These are phyloP conservation scores for Syrrhaptes paradoxus DNA, from an alignment of 2,113 vertebrate species.

Conservation along the genomic window DNA sequence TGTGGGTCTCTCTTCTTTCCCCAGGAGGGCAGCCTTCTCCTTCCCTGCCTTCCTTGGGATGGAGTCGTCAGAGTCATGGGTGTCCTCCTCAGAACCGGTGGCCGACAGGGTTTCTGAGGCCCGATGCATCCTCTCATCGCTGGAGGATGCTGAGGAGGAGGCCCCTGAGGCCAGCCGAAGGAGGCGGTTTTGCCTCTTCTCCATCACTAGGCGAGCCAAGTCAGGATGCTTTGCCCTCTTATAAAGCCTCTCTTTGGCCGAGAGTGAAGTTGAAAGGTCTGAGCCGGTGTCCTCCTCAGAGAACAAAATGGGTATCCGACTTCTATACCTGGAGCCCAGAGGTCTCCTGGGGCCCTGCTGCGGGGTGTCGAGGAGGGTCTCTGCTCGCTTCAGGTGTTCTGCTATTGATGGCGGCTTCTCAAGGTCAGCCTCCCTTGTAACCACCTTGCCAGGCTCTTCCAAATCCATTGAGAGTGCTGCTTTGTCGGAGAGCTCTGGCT, in stretches of 20 bases:
- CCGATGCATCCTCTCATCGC: slow-evolving; percentile 77
- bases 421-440: slow-evolving; percentile 11
- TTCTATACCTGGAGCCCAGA: slow-evolving; percentile 71
- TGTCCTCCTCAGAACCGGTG: slow-evolving; percentile 92
- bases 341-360: slow-evolving; percentile 41
- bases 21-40: slow-evolving; percentile 41
- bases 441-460: slow-evolving; percentile 35
- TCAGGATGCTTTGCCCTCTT: slow-evolving; percentile 81
- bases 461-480: not conserved
- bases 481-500: not conserved
- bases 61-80: slow-evolving; percentile 82
- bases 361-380: not conserved
- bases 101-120: slow-evolving; percentile 87
- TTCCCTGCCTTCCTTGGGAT: slow-evolving; percentile 72
- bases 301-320: slow-evolving; percentile 89
- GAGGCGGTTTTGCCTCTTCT: slow-evolving; percentile 86
- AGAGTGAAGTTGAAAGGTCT: slow-evolving; percentile 80
- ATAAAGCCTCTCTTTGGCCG: slow-evolving; percentile 77
- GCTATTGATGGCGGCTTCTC: not conserved
- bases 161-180: slow-evolving; percentile 83
- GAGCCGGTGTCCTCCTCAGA: slow-evolving; percentile 89
- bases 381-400: slow-evolving; percentile 48
- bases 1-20: slow-evolving; percentile 66
- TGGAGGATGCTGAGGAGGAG: slow-evolving; percentile 89
- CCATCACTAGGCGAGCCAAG: slow-evolving; percentile 86